phyloP scores from a whole-genome alignment of 2,888 invertebrate species.

The Drosophila paramelanica region DNA sequence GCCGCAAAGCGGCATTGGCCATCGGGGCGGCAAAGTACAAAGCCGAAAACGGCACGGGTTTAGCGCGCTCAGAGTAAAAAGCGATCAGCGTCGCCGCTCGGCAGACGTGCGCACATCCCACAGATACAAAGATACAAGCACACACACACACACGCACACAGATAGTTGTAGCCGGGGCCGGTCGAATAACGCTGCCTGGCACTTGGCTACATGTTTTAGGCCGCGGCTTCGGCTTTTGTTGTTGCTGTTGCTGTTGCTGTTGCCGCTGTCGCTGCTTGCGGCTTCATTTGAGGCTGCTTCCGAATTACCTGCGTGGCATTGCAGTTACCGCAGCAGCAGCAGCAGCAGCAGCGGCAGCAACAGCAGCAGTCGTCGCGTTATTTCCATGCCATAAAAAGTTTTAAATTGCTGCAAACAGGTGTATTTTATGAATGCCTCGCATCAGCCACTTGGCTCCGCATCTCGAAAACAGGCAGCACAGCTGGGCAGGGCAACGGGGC shows the following conservation, averaged over 20 bases:
- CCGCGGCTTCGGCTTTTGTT: conserved; percentile 66
- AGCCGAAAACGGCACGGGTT: conserved; percentile 84
- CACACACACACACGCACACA: conserved; percentile 32
- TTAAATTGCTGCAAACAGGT: conserved; percentile 80
- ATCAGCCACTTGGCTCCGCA: conserved; percentile 27
- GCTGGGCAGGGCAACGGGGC: conserved; percentile 8
- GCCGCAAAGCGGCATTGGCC: conserved; percentile 73
- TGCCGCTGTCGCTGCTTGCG: conserved; percentile 53
- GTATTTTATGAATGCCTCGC: conserved; percentile 71
- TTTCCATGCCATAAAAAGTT: conserved; percentile 77
- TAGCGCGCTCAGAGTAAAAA: conserved; percentile 83
- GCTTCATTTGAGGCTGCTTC: conserved; percentile 80
- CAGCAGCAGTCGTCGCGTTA: conserved; percentile 55
- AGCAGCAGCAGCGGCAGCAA: conserved; percentile 16
- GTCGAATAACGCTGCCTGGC: conserved; percentile 73
- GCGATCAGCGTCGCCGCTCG: conserved; percentile 71
- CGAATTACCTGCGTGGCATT: conserved; percentile 81
- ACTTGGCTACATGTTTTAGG: conserved; percentile 74
- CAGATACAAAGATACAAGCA: conserved; percentile 55
- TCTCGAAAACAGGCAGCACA: conserved; percentile 3
- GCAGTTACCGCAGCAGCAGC: conserved; percentile 60
- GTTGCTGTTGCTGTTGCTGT: conserved; percentile 65
- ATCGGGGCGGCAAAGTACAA: conserved; percentile 81
- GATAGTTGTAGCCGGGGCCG: conserved; percentile 51
- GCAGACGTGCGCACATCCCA: conserved; percentile 70